These are phyloP conservation scores for Orthosia gothica DNA, from an alignment of 2,888 invertebrate genomes.

Conservation along the genomic window DNA sequence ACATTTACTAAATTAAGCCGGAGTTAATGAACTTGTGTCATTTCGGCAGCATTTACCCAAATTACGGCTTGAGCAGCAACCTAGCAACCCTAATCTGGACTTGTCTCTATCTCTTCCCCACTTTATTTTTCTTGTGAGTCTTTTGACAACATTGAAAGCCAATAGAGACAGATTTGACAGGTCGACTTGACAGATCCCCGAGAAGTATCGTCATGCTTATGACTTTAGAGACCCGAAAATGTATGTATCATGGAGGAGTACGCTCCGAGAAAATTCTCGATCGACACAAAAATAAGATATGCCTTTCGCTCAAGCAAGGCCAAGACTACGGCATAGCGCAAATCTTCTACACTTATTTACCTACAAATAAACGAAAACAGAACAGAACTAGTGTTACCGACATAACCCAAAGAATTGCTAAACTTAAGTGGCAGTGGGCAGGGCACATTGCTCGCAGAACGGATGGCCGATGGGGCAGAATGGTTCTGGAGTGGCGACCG, in stretches of 20 bases:
- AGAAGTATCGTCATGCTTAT: neutral
- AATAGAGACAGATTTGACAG: no score
- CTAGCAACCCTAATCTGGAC: conserved; percentile 20
- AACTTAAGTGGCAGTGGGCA: no score
- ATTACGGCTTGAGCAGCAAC: no score
- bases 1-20: no score
- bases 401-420: no score
- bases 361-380: neutral
- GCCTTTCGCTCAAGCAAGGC: conserved; percentile 24
- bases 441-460: no score
- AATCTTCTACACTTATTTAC: neutral
- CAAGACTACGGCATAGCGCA: neutral
- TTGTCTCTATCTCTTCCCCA: neutral
- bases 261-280: neutral
- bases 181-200: neutral
- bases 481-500: no score
- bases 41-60: no score
- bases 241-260: no score
- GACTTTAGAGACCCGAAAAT: conserved; percentile 17
- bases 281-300: neutral
- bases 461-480: no score
- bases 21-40: neutral
- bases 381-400: no score
- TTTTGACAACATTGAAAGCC: neutral
- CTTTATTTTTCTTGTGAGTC: neutral